Evolutionary conservation across 2,888 invertebrate genomes (phyloP).

Genomic region (Pandemis heparana): DNA sequence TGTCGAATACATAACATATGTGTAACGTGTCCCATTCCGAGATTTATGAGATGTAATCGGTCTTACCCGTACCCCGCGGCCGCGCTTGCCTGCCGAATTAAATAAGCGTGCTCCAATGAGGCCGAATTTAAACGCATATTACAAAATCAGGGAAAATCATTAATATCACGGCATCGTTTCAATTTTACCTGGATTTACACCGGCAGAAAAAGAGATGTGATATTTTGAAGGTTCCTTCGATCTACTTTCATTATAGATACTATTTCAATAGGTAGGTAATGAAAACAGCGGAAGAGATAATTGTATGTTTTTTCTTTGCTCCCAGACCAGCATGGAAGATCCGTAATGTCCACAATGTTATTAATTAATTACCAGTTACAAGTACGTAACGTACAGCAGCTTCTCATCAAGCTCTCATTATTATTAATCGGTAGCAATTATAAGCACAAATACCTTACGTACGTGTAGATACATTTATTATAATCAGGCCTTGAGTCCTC

Average conservation of each 20-base stretch:
- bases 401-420: slow-evolving; percentile 19
- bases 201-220: background rate
- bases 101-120: slow-evolving; percentile 5
- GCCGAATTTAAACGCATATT: slow-evolving; percentile 14
- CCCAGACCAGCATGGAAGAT: no score
- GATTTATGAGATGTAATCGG: slow-evolving; percentile 39
- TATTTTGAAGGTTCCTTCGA: background rate
- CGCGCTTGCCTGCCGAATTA: slow-evolving; percentile 13
- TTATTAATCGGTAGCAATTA: slow-evolving; percentile 23
- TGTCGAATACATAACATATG: slow-evolving; percentile 5
- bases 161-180: slow-evolving; percentile 4
- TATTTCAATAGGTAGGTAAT: no score
- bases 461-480: background rate
- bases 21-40: slow-evolving; percentile 38
- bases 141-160: slow-evolving; percentile 16
- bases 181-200: background rate
- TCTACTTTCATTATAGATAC: background rate
- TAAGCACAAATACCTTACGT: background rate
- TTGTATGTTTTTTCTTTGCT: no score
- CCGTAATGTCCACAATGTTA: background rate
- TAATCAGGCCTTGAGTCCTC: background rate
- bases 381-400: background rate
- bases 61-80: slow-evolving; percentile 23
- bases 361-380: slow-evolving; percentile 3
- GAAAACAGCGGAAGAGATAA: no score